A percentile compares a stretch with the other conserved stretches of the same genome.
These are phyloP conservation scores for Serinus canaria DNA, from an alignment of 2,113 vertebrate species.

Conservation along the genomic window DNA sequence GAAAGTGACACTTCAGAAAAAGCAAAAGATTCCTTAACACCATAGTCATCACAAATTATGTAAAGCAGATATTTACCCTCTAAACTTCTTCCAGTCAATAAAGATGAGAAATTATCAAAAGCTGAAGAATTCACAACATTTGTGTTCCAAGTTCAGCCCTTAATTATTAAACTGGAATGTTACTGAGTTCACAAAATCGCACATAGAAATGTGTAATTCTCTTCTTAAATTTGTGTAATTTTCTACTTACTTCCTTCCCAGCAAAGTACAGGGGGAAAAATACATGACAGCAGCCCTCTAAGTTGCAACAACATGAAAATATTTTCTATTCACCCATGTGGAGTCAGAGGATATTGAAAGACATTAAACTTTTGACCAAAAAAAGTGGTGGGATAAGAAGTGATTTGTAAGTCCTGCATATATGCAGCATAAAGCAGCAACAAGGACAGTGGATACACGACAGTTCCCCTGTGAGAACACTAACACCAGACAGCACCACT, in stretches of 20 bases:
- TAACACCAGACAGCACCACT: no score
- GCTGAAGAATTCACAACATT: neutral
- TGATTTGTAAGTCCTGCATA: neutral
- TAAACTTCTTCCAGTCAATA: neutral
- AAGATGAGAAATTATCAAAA: neutral
- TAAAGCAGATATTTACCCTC: neutral
- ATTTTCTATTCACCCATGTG: neutral
- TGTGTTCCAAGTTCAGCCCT: neutral
- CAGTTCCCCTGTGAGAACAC: neutral
- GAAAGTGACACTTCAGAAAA: neutral
- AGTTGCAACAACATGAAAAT: neutral
- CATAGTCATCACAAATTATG: neutral
- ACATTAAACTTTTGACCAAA: neutral
- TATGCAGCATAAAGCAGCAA: neutral
- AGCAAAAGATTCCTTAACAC: neutral
- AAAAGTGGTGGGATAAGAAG: neutral
- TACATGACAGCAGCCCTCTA: neutral
- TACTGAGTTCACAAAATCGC: neutral
- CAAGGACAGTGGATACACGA: neutral
- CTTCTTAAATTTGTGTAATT: neutral
- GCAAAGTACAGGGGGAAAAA: neutral
- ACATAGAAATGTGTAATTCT: neutral
- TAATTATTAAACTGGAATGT: neutral
- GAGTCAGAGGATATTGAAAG: neutral
- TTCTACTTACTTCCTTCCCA: neutral